Conservation (phyloP, 2,888 invertebrate species). For the Mongoloraphidia duomilia region DNA sequence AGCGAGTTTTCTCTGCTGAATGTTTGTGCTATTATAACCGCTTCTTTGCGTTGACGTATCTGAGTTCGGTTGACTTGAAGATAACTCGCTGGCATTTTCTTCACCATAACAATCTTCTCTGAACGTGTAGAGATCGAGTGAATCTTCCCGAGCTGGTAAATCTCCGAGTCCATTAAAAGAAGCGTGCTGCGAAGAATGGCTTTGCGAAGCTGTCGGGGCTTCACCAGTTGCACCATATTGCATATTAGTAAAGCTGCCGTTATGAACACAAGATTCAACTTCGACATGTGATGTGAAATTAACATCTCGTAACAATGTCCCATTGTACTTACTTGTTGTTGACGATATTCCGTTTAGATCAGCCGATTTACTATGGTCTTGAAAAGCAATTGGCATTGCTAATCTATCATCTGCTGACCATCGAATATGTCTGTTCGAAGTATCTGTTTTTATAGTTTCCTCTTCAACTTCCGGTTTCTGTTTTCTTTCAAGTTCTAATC, state of each 20-base stretch:
- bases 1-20: conserved; percentile 31
- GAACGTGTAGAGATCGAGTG: conserved; percentile 43
- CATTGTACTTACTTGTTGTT: conserved; percentile 23
- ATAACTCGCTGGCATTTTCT: conserved; percentile 29
- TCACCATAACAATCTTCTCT: conserved; percentile 44
- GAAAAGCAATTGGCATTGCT: conserved; percentile 27
- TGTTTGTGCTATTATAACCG: conserved; percentile 17
- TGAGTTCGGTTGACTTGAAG: neutral
- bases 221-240: conserved; percentile 45
- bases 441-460: conserved; percentile 28
- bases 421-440: conserved; percentile 27
- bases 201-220: conserved; percentile 23
- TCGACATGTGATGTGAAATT: conserved; percentile 39
- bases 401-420: conserved; percentile 33
- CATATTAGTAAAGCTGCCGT: conserved; percentile 51
- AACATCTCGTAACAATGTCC: conserved; percentile 36
- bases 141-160: conserved; percentile 37
- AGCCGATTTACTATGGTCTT: conserved; percentile 25
- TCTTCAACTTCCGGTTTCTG: conserved; percentile 44
- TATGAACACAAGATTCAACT: conserved; percentile 48
- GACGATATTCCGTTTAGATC: conserved; percentile 22
- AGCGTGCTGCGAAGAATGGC: conserved; percentile 21
- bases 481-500: conserved; percentile 77
- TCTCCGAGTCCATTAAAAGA: conserved; percentile 21
- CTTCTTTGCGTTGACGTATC: conserved; percentile 2